These are phyloP conservation scores for Actinemys pallida DNA, from an alignment of 2,113 vertebrate genomes.

Conservation along the genomic window DNA sequence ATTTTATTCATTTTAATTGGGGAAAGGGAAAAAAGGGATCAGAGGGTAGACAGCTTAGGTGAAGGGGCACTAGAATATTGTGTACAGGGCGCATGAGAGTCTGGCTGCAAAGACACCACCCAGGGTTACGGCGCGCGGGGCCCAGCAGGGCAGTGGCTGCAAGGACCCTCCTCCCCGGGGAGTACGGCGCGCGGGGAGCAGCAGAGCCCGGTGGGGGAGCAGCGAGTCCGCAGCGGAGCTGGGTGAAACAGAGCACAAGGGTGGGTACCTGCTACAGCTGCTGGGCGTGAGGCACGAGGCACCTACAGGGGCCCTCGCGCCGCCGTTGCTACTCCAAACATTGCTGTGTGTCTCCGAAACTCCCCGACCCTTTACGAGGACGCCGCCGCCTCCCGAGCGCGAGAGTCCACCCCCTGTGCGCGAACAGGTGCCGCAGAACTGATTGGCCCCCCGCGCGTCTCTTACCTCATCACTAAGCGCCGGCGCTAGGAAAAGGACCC, in stretches of 20 bases:
- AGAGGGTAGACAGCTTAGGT: neutral
- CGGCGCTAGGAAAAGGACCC: neutral
- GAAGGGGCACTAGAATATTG: neutral
- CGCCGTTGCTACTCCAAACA: fast-evolving
- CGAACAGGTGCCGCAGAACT: neutral
- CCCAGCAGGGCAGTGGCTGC: fast-evolving
- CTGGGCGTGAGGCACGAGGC: neutral
- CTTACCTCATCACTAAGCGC: neutral
- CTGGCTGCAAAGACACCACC: neutral
- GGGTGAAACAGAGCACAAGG: neutral
- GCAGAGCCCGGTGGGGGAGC: neutral
- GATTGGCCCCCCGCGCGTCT: neutral
- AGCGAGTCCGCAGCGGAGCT: neutral
- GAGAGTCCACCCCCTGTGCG: neutral
- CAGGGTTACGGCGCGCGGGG: fast-evolving
- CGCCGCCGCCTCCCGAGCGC: neutral
- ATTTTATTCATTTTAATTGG: neutral
- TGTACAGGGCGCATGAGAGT: neutral
- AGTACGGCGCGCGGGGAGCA: neutral
- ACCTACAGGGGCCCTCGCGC: fast-evolving
- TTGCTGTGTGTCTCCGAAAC: too few species aligned
- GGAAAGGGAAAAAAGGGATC: neutral
- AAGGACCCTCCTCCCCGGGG: neutral
- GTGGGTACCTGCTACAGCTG: neutral
- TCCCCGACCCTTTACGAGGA: too few species aligned